A percentile compares a stretch with the other conserved stretches of the same genome.
These are phyloP conservation scores for Alosa sapidissima DNA, from an alignment of 2,797 vertebrate genomes.

Conservation along the genomic window DNA sequence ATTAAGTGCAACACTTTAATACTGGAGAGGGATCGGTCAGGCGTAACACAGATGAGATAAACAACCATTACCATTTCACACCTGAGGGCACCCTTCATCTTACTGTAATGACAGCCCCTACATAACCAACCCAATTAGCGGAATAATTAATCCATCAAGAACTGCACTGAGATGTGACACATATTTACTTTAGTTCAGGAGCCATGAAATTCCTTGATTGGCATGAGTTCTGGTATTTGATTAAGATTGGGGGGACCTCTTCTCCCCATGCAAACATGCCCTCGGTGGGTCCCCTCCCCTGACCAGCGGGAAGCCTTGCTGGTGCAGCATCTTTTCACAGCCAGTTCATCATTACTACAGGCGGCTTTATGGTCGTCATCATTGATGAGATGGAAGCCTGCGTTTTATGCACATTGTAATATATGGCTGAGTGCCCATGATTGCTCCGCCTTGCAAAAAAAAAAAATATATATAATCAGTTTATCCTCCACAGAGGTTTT, in stretches of 20 bases:
- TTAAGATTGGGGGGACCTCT: slow-evolving; percentile 25
- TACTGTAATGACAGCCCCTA: slow-evolving; percentile 33
- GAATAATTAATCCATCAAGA: slow-evolving; percentile 48
- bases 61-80: slow-evolving; percentile 47
- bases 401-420: slow-evolving; percentile 60
- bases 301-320: neutral
- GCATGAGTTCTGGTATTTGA: slow-evolving; percentile 28
- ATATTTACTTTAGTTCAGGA: neutral
- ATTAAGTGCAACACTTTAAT: neutral
- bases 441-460: slow-evolving; percentile 46
- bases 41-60: slow-evolving; percentile 34
- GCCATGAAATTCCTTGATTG: neutral
- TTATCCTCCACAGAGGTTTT: neutral
- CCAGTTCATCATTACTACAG: slow-evolving; percentile 11
- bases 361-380: slow-evolving; percentile 15
- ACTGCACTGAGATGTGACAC: neutral
- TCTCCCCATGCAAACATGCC: neutral
- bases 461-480: neutral
- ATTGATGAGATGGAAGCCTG: slow-evolving; percentile 59
- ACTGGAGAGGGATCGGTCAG: neutral
- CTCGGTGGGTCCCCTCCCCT: neutral
- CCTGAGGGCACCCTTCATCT: slow-evolving; percentile 34
- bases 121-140: slow-evolving; percentile 46
- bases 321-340: neutral
- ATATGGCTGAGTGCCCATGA: slow-evolving; percentile 56